A percentile compares a stretch with the other conserved stretches of the same genome.
Evolutionary conservation across 1,140 invertebrate genomes (phyloP).

Genomic region (Paralvinella palmiformis): DNA sequence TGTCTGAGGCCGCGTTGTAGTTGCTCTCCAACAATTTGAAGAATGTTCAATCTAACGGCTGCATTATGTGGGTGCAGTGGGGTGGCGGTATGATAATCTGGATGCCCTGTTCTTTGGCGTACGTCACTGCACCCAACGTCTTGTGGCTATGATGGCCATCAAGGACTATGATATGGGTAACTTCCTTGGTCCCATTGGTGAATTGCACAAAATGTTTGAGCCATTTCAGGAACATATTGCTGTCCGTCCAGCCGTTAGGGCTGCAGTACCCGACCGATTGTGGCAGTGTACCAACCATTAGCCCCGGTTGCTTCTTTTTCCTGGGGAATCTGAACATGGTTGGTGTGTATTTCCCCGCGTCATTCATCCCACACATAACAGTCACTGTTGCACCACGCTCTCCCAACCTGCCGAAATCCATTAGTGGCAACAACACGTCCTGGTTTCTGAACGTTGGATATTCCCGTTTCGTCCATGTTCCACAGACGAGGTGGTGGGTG

Average conservation of each 20-base stretch:
- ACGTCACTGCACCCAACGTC: constrained; percentile 20
- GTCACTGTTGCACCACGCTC: not conserved
- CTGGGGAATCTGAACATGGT: not conserved
- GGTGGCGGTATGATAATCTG: constrained; percentile 32
- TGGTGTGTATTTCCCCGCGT: not conserved
- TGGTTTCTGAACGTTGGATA: too few species aligned
- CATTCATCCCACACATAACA: not conserved
- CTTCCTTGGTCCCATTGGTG: constrained; percentile 11
- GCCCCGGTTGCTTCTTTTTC: too few species aligned
- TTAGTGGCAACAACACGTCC: too few species aligned
- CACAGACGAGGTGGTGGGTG: too few species aligned
- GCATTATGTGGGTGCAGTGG: constrained; percentile 34
- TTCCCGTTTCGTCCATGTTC: too few species aligned
- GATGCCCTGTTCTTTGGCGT: constrained; percentile 19
- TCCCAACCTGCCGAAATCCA: too few species aligned
- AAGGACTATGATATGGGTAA: constrained; percentile 15
- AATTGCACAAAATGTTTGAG: constrained; percentile 21
- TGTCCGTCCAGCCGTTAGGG: not conserved
- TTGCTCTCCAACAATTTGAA: constrained; percentile 21
- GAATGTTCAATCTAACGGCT: constrained; percentile 19
- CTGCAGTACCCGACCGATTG: not conserved
- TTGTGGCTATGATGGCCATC: constrained; percentile 27
- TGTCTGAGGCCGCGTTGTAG: constrained; percentile 27
- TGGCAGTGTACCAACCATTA: too few species aligned
- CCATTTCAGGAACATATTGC: constrained; percentile 13